Base-by-base conservation (phyloP, 1,140 invertebrate genomes). In the Agrypnia vestita region DNA sequence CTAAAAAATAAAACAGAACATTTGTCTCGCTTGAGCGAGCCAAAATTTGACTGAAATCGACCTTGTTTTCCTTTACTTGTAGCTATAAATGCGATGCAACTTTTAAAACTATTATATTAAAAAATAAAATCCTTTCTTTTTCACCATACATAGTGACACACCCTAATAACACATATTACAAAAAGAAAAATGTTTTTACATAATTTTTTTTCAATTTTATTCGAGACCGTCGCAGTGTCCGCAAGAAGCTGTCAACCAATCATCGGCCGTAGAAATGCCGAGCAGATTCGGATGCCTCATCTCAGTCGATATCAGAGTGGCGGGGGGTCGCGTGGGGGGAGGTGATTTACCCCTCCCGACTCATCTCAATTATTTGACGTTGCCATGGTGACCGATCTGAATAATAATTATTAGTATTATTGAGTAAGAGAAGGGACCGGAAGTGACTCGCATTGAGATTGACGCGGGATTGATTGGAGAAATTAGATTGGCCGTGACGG, bases 351-450 rank as follows among this genome's bases (percentile, higher is more conserved):
- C 15, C 69, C 69, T 17, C 69, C 69, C 69, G 53, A 53, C 69
- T 73, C 69, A 73, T 73, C 69, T 73, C 69, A 73, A 73, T 73
- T 73, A 73, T 73, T 73, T 15, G 72, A 67, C 77, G 82, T 83
- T 75, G 64, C 79, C 76, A 83, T 83, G 79, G 64, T 49, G 76
- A 83, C 82, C 75, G 74, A 80, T 83, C 82, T 83, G 82, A 83
- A 83, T 83, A 83, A 83, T 83, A 80, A 83, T 83, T 83, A 83
- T 83, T 78, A 35, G 25, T 35, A 80, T 83, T 80, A 80, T 80
- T 80, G 81, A 80, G 81, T 82, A 77, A 61, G 61, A 44, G 67
- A 62, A 53, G 46, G 62, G 55, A 71, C 67, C 75, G 75, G 72
- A 81, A 71, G 75, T 78, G 80, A 71, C 74, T 71, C 55, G 59